Evolutionary conservation across 1,140 invertebrate species (phyloP), one percentile per base, ranked within the genome.

Genomic region (Holotrichia oblita): DNA sequence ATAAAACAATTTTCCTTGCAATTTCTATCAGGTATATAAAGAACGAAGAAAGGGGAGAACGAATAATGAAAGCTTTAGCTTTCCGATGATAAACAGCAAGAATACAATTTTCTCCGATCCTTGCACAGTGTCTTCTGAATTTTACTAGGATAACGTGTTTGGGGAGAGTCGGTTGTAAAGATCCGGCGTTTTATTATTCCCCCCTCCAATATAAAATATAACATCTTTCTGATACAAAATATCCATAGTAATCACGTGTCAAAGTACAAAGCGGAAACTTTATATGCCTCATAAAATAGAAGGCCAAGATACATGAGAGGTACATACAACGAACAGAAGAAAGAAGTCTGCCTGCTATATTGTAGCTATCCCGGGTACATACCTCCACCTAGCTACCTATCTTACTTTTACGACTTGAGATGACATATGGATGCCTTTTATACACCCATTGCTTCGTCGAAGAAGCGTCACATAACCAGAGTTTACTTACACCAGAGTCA

Each of bases 221-320:
- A 72, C 24, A 34, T 72, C 64, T 72, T 72, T 72, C 64, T 40
- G 64, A 72, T 72, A 72, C 64, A 72, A 72, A 72, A 72, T 40
- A 72, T 72, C 64, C 64, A 40, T n/a, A 72, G 64, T 40, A 40
- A 72, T 72, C 64, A 40, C 64, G 64, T 72, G 64, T 24, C n/a
- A 72, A 72, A 34, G 24, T 40, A 72, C 64, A 72, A 72, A 72
- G 64, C 64, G 64, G 64, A 27, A 72, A 72, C 64, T 72, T 72
- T 72, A 72, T 72, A 40, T 22, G 64, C 64, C 24, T 40, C 64
- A 20, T 72, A 72, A 72, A 72, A 22, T 72, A 9, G 9, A n/a
- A 27, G 64, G 64, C 48, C 22, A 22, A n/a, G 64, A 22, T 14
- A 12, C 24, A 17, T 6, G 3, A 14, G 64, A 27, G 22, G 22